phyloP scores from a whole-genome alignment of 2,888 invertebrate genomes.

The Drosophila bunnanda region DNA sequence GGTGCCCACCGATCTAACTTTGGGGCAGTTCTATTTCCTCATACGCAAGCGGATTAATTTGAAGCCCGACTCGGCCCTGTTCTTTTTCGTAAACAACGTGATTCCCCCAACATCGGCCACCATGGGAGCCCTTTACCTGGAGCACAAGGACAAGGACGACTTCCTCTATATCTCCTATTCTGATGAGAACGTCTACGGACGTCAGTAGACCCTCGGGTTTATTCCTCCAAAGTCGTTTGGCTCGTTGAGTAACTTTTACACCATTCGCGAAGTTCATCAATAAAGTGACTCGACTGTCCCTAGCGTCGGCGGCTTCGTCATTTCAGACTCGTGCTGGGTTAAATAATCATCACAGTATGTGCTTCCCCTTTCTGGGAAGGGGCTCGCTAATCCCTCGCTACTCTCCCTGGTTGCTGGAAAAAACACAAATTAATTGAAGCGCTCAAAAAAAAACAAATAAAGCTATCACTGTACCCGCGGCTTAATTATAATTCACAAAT shows the following conservation, averaged over 20 bases:
- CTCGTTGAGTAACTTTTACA: slow-evolving; percentile 8
- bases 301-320: slow-evolving; percentile 25
- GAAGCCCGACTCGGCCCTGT: slow-evolving; percentile 96
- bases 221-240: slow-evolving; percentile 13
- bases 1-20: slow-evolving; percentile 97
- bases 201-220: slow-evolving; percentile 11
- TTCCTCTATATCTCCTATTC: slow-evolving; percentile 99
- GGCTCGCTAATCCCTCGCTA: slow-evolving; percentile 23
- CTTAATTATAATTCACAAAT: slow-evolving; percentile 48
- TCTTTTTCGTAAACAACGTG: slow-evolving; percentile 98
- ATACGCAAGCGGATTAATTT: slow-evolving; percentile 97
- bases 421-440: slow-evolving; percentile 22
- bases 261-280: slow-evolving; percentile 20
- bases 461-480: slow-evolving; percentile 26
- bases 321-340: slow-evolving; percentile 27
- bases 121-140: slow-evolving; percentile 98
- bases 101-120: slow-evolving; percentile 98
- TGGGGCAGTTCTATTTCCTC: slow-evolving; percentile 98
- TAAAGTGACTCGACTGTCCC: slow-evolving; percentile 38
- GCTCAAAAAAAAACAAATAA: slow-evolving; percentile 25
- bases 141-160: slow-evolving; percentile 99
- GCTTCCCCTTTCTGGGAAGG: slow-evolving; percentile 26
- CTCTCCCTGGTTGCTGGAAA: slow-evolving; percentile 13
- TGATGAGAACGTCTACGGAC: slow-evolving; percentile 99
- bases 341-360: slow-evolving; percentile 33